These are phyloP conservation scores for Paralichthys olivaceus DNA, from an alignment of 2,113 vertebrate genomes.

Conservation along the genomic window DNA sequence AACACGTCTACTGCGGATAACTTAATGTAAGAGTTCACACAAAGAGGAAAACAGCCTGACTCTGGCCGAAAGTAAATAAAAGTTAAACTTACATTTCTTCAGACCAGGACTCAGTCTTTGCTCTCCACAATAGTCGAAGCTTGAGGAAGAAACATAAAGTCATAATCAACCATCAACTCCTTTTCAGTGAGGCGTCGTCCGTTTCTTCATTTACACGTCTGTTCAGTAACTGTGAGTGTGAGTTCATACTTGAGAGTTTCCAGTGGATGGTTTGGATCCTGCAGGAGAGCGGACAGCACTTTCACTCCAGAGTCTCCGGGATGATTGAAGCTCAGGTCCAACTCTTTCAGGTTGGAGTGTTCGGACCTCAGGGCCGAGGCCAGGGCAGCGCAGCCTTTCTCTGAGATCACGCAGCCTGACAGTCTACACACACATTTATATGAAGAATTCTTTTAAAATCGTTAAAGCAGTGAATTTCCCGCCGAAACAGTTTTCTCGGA, in stretches of 20 bases:
- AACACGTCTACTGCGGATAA: too few species aligned
- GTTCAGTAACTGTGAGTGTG: not conserved
- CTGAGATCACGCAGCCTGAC: slow-evolving; percentile 3
- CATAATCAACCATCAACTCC: not conserved
- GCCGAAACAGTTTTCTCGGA: too few species aligned
- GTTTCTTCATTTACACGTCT: not conserved
- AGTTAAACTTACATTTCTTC: slow-evolving; percentile 6
- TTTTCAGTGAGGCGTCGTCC: not conserved
- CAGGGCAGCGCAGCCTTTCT: not conserved
- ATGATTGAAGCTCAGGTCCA: slow-evolving; percentile 10
- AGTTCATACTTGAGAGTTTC: slow-evolving; percentile 1
- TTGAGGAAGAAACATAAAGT: not conserved
- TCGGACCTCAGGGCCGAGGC: not conserved
- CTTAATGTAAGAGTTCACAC: too few species aligned
- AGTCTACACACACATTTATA: not conserved
- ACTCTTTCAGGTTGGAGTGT: slow-evolving; percentile 1
- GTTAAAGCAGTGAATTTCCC: too few species aligned
- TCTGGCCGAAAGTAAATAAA: too few species aligned
- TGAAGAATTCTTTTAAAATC: too few species aligned
- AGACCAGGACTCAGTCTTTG: not conserved
- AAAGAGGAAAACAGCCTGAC: too few species aligned
- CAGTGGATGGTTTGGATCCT: not conserved
- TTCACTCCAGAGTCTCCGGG: not conserved
- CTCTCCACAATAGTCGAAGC: not conserved
- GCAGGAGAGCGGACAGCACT: not conserved